Base-by-base conservation (phyloP, 2,888 invertebrate genomes). In the Dicyrtomina minuta region DNA sequence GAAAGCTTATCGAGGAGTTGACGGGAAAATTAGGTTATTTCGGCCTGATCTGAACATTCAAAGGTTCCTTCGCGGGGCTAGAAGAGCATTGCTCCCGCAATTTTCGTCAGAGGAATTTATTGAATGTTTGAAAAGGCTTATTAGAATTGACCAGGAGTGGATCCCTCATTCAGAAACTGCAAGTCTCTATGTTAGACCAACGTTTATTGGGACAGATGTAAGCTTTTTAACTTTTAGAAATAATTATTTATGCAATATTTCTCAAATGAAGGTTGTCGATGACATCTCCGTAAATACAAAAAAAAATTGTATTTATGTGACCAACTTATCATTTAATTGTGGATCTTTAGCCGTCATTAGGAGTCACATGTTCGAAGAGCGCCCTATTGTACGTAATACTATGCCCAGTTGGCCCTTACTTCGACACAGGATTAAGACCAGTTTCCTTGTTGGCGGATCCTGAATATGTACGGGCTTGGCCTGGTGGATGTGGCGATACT, bases 141-240 rank as follows among this genome's bases (percentile, higher is more conserved):
- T 99, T 67, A 88, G 89, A 79, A 89, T 99, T 74, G 99, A 99
- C 82, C 91, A 92, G 80, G 96, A 96, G 83, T 99, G 98, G 98
- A 96, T 99, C 10, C 99, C 99, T 8, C 90, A 93, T 82, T 89
- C 90, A 13, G 90, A 91, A 79, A 86, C 91, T 46, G 90, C 93
- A 79, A 95, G 96, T 79, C 86, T 99, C 46, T 99, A 99, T 81
- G 89, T 99, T 77, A 87, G 99, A 79, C 99, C 99, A 33, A 96
- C 97, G 10, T 84, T 96, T 66, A 97, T 99, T 80, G 98, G 93
- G 72, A 95, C 93, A 70, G 99, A 99, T 86, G 97, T 97, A 84
- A 88, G 89, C 85, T 76, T 22, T n/a, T n/a, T n/a, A n/a, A n/a
- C n/a, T n/a, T n/a, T n/a, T n/a, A n/a, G n/a, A n/a, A n/a, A n/a